Evolutionary conservation across 2,797 vertebrate species (phyloP), one percentile per base, ranked within the genome.

Genomic region (Gymnothorax reevesii): DNA sequence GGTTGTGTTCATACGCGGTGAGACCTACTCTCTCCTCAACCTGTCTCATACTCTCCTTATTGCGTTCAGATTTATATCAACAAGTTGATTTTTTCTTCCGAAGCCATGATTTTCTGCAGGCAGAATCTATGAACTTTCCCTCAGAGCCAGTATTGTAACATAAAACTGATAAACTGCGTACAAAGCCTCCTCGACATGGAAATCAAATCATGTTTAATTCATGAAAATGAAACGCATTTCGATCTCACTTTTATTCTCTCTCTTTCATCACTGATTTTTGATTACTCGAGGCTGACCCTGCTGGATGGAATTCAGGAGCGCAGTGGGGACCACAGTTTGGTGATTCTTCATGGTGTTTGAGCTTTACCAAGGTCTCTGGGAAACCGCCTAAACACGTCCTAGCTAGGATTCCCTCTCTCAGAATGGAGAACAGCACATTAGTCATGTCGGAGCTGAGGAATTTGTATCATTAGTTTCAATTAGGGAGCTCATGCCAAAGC

Each of bases 381-480:
- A 42, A 83, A 83, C 25, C n/a, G 82, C 82, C 86, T 83, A 86
- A 82, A 66, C 20, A 25, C 57, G 69, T 60, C 86, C n/a, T 66
- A 84, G 54, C 83, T 60, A 54, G 64, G 64, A 33, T 62, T 79
- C 73, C 55, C 66, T 71, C 73, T 71, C 69, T 86, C 49, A 86
- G 62, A 66, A 82, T 54, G 33, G 85, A 83, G 79, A 86, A 73
- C 83, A 62, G 82, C 82, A 42, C 57, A 15, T 83, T 2, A 13
- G 77, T 52, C 82, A 57, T 1, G 25, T 57, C 73, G 64, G 49
- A 83, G 54, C 17, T 13, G 27, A 83, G 17, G 55, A 84, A 59
- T 83, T 86, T 55, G 59, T 62, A 57, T 86, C 85, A 82, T 86
- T 60, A 83, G 64, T 83, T 57, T 83, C 73, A 83, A 83, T 87